phyloP scores from a whole-genome alignment of 2,113 vertebrate genomes.

The Tachysurus fulvidraco region DNA sequence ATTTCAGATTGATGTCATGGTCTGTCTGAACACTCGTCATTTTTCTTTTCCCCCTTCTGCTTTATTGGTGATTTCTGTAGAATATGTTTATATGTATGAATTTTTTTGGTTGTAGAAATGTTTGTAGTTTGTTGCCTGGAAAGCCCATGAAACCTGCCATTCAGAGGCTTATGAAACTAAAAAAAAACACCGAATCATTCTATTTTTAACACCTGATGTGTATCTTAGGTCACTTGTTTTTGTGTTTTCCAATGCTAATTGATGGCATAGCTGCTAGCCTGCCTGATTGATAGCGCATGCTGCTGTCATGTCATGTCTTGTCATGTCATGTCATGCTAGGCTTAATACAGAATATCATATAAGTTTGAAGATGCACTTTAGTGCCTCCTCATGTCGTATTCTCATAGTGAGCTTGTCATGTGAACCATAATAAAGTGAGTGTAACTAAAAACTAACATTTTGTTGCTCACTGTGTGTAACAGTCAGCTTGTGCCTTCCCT shows the following conservation, averaged over 20 bases:
- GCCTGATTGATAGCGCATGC: not conserved
- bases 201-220: not conserved
- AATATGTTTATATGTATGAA: not conserved
- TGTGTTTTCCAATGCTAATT: not conserved
- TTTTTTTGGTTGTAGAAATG: not conserved
- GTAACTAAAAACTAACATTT: not conserved
- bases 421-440: not conserved
- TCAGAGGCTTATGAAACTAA: no score
- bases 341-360: not conserved
- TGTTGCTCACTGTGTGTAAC: constrained; percentile 62
- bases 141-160: not conserved
- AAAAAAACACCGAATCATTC: not conserved
- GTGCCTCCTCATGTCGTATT: not conserved
- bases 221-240: not conserved
- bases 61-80: not conserved
- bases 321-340: not conserved
- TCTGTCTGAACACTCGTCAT: not conserved
- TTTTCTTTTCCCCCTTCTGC: not conserved
- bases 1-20: not conserved
- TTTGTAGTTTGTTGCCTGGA: not conserved
- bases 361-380: not conserved
- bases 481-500: constrained; percentile 67
- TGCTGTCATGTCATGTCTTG: not conserved
- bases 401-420: not conserved
- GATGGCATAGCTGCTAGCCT: not conserved